Conservation (phyloP, 2,797 vertebrate species). For the Natrix natrix region DNA sequence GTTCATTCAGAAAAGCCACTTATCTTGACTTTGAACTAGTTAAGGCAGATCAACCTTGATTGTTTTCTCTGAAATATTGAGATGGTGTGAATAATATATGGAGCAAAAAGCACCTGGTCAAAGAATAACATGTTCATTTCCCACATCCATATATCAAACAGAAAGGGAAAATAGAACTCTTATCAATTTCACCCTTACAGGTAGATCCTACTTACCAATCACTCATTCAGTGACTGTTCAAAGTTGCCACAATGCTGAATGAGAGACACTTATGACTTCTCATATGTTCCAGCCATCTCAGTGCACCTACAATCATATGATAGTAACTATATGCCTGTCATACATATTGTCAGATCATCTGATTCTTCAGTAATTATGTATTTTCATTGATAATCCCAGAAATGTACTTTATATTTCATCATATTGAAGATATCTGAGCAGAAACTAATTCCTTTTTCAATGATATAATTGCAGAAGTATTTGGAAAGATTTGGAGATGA, state of each 20-base stretch:
- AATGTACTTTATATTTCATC: not conserved
- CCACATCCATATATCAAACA: not conserved
- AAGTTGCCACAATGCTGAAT: not conserved
- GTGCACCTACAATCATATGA: not conserved
- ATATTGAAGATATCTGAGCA: not conserved
- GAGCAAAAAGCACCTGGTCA: not conserved
- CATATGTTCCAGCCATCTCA: not conserved
- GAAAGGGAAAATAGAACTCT: not conserved
- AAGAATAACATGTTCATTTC: not conserved
- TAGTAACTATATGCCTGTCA: not conserved
- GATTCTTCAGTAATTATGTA: not conserved
- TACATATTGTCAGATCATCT: not conserved
- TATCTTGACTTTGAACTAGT: not conserved
- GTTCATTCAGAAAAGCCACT: not conserved
- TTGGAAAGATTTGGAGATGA: not conserved
- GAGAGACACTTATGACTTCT: not conserved
- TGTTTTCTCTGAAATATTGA: not conserved
- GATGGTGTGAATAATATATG: not conserved
- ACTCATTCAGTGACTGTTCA: not conserved
- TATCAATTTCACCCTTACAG: not conserved
- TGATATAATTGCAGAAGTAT: not conserved
- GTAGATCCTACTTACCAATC: not conserved
- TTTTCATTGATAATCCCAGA: not conserved
- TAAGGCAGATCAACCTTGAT: not conserved
- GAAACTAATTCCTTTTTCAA: not conserved